phyloP scores from a whole-genome alignment of 2,888 invertebrate genomes.

The Drosophila birchii region DNA sequence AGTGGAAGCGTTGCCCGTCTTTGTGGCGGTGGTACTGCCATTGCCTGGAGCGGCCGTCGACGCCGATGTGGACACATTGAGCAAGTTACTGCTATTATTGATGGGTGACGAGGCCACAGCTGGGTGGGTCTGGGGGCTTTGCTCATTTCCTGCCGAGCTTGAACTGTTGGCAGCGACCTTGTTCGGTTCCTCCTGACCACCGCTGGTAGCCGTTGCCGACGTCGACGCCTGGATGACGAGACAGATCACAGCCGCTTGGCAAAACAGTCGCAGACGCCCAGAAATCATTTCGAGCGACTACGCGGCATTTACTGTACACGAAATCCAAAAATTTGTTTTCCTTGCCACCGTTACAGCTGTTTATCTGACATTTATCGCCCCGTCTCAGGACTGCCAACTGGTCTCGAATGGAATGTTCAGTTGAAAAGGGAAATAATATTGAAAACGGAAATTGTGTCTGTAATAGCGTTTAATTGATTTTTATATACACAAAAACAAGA shows the following conservation, averaged over 20 bases:
- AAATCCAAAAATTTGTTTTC: conserved; percentile 18
- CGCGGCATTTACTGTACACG: conserved; percentile 30
- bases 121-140: neutral
- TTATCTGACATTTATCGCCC: conserved; percentile 35
- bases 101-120: neutral
- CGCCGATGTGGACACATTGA: neutral
- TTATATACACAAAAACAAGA: conserved; percentile 24
- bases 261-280: conserved; percentile 16
- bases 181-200: neutral
- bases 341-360: conserved; percentile 54
- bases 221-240: conserved; percentile 20
- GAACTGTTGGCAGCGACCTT: conserved; percentile 5
- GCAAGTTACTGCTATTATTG: neutral
- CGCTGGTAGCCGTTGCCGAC: conserved; percentile 3
- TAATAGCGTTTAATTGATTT: conserved; percentile 59
- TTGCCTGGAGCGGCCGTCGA: conserved; percentile 23
- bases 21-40: conserved; percentile 26
- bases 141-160: conserved; percentile 3
- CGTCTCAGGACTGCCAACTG: conserved; percentile 28
- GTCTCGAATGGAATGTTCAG: neutral
- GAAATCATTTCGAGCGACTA: conserved; percentile 49
- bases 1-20: conserved; percentile 82
- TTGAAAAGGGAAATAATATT: conserved; percentile 21
- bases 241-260: conserved; percentile 29
- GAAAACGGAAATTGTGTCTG: conserved; percentile 41